Base-by-base conservation (phyloP, 2,113 vertebrate genomes). In the Hymenochirus boettgeri region DNA sequence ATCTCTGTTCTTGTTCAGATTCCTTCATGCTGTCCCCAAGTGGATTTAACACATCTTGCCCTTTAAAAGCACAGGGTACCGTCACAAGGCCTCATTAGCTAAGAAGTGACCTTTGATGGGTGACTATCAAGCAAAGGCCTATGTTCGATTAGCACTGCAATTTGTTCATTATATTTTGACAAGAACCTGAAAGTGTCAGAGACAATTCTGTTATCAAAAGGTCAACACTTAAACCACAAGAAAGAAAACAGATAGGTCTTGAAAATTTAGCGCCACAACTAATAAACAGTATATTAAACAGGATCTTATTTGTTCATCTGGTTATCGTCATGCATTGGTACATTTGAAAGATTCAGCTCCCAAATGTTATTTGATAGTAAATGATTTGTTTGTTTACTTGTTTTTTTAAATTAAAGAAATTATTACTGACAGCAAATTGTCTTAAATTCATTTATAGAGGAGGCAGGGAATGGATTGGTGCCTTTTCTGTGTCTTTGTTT, bases 371-470 rank as follows among this genome's bases (percentile, higher is more conserved):
- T 79, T 76, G 75, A 84, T 79, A 74, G 75, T 81, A 86, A 79
- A 1, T 22, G 65, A 75, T 78, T 84, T 85, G 84, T 75, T 78
- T 75, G 63, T 79, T 80, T 86, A n/a, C n/a, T n/a, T 78, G 76
- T 85, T 77, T 80, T 86, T 85, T 77, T 80, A 87, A 85, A 86
- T 85, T 84, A 86, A 83, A 84, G 80, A 87, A 87, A 86, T 86
- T 84, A 78, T 82, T 87, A 84, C 83, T 87, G 85, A 88, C 83
- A 85, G 84, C 75, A 82, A 85, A 88, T 86, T 85, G 77, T 80
- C 84, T 81, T 77, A 86, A 86, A 86, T 88, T 89, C 88, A 86
- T 87, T 89, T 88, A 77, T 73, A n/a, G 76, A 79, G 83, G 86
- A 79, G 82, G 79, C 80, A 84, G 85, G 82, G 82, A 87, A 88